Conservation (phyloP, 2,888 invertebrate genomes). For the Imbricaverruca yamaguchii region DNA sequence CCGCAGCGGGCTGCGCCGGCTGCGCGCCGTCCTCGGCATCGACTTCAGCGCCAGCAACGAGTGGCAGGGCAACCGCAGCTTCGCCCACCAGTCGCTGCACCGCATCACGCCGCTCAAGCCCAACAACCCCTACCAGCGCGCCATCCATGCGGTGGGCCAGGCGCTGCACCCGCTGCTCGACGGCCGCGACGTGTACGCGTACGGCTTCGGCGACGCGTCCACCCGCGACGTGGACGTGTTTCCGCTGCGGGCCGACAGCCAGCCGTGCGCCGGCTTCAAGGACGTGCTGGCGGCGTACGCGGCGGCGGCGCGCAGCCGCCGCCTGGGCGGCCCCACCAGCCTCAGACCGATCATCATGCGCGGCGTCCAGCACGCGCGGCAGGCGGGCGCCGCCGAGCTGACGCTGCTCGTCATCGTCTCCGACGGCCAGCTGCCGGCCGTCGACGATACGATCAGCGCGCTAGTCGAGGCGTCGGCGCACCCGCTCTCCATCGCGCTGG, state of each 20-base stretch:
- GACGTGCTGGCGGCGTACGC: constrained; percentile 45
- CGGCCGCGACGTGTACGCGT: constrained; percentile 44
- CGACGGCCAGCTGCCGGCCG: constrained; percentile 48
- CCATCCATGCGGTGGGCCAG: constrained; percentile 45
- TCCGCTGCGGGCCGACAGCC: constrained; percentile 38
- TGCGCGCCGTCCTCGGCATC: constrained; percentile 47
- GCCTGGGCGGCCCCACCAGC: constrained; percentile 47
- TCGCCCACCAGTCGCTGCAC: constrained; percentile 42
- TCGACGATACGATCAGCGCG: constrained; percentile 44
- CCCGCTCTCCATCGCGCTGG: constrained; percentile 47
- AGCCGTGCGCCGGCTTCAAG: constrained; percentile 40
- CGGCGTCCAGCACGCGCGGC: constrained; percentile 44
- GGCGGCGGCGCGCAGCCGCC: constrained; percentile 42
- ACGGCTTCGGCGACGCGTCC: constrained; percentile 46
- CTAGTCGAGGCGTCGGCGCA: constrained; percentile 46
- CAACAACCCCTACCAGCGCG: constrained; percentile 47
- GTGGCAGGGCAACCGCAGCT: constrained; percentile 48
- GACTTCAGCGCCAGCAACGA: constrained; percentile 50
- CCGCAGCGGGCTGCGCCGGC: constrained; percentile 44
- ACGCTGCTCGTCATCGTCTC: constrained; percentile 48
- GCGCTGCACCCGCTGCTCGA: constrained; percentile 45
- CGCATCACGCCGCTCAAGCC: constrained; percentile 40
- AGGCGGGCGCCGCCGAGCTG: constrained; percentile 42
- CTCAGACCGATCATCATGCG: constrained; percentile 47
- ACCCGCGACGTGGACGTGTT: constrained; percentile 45